Base-by-base conservation (phyloP, 2,113 vertebrate genomes). In the Peromyscus polionotus region DNA sequence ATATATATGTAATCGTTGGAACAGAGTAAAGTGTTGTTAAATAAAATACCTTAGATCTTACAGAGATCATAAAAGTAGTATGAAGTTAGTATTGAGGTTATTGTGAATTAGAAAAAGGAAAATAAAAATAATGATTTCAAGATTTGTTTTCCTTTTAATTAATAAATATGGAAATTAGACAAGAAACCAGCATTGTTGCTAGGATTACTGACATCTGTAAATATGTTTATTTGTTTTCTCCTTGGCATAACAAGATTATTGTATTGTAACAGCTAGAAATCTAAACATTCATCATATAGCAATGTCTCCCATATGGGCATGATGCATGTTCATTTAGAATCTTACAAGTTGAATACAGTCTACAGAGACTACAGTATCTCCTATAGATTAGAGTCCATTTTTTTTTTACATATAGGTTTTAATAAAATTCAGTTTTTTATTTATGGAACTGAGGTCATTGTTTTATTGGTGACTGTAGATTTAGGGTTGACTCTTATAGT, bases 1-100 rank as follows among this genome's bases (percentile, higher is more conserved):
- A 91, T 93, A 67, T 94, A 67, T 94, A 93, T 87, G 19, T 95
- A 95, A 81, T 51, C 36, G 94, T 39, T 94, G 81, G 63, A 94
- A 72, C 91, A 94, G 80, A 95, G 65, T 48, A 88, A 92, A 83
- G 59, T n/a, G 67, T 31, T 95, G 61, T 88, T 90, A 77, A 77
- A 77, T 67, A 95, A 72, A 97, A 96, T 28, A 42, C 57, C 65
- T 88, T 31, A n/a, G 39, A 79, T 87, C 28, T 86, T 39, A 79
- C 68, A 31, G 36, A 86, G 31, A 89, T 14, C 2, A 73, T 79
- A 42, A 94, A 89, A 77, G 54, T 5, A 79, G 22, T 12, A 85
- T 17, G n/a, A 4, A 31, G 7, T 4, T 6, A 81, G 10, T 70
- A 88, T 19, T 48, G 9, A 95, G 7, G 3, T 36, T 59, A 97